Base-by-base conservation (phyloP, 2,797 vertebrate genomes). In the Sebastes nivosus region DNA sequence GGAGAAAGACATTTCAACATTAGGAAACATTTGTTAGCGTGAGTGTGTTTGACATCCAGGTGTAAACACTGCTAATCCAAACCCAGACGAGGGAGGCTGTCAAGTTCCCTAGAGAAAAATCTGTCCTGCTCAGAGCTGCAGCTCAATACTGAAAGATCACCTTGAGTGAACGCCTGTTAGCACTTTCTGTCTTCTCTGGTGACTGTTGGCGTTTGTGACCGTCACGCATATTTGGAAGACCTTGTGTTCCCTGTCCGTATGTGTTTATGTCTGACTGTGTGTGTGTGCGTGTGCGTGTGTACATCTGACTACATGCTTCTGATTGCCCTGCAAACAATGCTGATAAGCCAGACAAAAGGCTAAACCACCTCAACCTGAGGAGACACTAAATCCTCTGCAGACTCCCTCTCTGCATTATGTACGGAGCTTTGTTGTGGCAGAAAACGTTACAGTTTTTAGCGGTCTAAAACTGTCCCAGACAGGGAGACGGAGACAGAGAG, bases 11-110 rank as follows among this genome's bases (percentile, higher is more conserved):
- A 84, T 78, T 66, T 80, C 24, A 82, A 27, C 34, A 36, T 66
- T 32, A 83, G 58, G 52, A 71, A 74, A 80, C 18, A 75, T 79
- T 67, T 55, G 50, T 63, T 8, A 64, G 3, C 59, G 18, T 81
- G 22, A 81, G 24, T 83, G 76, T 72, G 27, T 81, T 46, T 82
- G 80, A 84, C 66, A 80, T 73, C 20, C 54, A 18, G 59, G 24
- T 46, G 78, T 85, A 78, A 85, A 87, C 84, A 85, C 57, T 30
- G 22, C 73, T 81, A 87, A 88, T 84, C 79, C 69, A 50, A 50
- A 50, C n/a, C 71, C 42, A 79, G 69, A 24, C 8, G 5, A 86
- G 20, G 10, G 22, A 71, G 24, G 46, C 70, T 84, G 80, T 83
- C 64, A 70, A 52, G 72, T 57, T 85, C 79, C 80, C 68, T 18